Base-by-base conservation (phyloP, 2,797 vertebrate species). In the Caiman crocodilus region DNA sequence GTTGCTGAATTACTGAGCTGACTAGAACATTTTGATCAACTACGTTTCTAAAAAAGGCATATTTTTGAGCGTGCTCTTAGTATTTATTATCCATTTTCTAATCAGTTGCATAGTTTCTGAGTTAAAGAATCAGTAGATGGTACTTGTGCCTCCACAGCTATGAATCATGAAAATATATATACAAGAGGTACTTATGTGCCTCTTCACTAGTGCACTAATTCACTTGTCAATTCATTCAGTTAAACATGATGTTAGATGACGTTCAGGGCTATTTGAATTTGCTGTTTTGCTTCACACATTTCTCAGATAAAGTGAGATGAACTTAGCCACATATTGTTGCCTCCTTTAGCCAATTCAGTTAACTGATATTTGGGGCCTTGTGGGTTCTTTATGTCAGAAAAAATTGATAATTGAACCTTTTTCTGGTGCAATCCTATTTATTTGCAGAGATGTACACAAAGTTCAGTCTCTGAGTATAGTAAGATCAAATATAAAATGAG, bases 41-140 rank as follows among this genome's bases (percentile, higher is more conserved):
- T 50, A 81, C 59, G 56, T 71, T 91, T 82, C 59, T 7, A 63
- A 79, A 73, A 67, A 88, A 91, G 90, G 84, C 23, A 85, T 55
- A 87, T 79, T 50, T 50, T 50, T 50, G 42, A 50, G 42, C 71
- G 64, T 84, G 55, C 56, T 82, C 57, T 82, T 21, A 79, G 90
- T 91, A 90, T 77, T 23, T 32, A 79, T 20, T 79, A 74, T 81
- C 87, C 61, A 77, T 90, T 96, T 94, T 95, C 90, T 59, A 94
- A 1, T 4, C 3, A 1, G 23, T 89, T 23, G 92, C 85, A 79
- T 84, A 57, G 56, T 93, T 93, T 82, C 90, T 91, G 75, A 83
- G 81, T 76, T 93, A 86, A 95, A 90, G 75, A 94, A 82, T 79
- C 90, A 90, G 75, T 95, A 94, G 90, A 95, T 60, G 77, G 82